Conservation (phyloP, 2,797 vertebrate genomes). For the Chrysocyon brachyurus region DNA sequence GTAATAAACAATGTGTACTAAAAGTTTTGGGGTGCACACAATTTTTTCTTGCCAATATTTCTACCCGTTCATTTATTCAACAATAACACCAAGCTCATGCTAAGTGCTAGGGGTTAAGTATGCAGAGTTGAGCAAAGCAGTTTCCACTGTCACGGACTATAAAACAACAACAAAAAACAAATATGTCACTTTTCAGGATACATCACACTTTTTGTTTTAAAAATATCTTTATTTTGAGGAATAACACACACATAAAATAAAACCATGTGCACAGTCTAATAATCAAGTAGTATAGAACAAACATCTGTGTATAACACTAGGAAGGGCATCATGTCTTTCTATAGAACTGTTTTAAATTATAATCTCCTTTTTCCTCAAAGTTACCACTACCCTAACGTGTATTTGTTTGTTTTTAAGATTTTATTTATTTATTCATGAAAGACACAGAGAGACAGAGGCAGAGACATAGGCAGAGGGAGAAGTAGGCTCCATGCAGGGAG, state of each 20-base stretch:
- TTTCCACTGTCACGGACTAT: neutral
- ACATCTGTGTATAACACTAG: neutral
- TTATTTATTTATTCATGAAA: neutral
- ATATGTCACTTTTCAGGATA: neutral
- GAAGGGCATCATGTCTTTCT: neutral
- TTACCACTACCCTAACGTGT: neutral
- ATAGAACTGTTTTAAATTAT: neutral
- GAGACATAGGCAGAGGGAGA: too few relatives aligned
- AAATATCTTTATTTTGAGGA: slow-evolving; percentile 1
- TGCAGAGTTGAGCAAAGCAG: neutral
- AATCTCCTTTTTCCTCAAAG: neutral
- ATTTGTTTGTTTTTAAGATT: neutral
- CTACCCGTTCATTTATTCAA: neutral
- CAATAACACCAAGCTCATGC: neutral
- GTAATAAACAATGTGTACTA: neutral
- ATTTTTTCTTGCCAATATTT: neutral
- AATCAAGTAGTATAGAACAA: neutral
- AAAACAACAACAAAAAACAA: neutral
- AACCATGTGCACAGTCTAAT: neutral
- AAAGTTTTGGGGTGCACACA: neutral
- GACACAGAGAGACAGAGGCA: too few relatives aligned
- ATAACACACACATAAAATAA: neutral
- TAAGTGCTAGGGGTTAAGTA: neutral
- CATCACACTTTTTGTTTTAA: neutral
- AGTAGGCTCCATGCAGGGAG: too few relatives aligned